A percentile compares a stretch with the other conserved stretches of the same genome.
phyloP scores from a whole-genome alignment of 2,888 invertebrate species.

The Pyrrhia umbra region DNA sequence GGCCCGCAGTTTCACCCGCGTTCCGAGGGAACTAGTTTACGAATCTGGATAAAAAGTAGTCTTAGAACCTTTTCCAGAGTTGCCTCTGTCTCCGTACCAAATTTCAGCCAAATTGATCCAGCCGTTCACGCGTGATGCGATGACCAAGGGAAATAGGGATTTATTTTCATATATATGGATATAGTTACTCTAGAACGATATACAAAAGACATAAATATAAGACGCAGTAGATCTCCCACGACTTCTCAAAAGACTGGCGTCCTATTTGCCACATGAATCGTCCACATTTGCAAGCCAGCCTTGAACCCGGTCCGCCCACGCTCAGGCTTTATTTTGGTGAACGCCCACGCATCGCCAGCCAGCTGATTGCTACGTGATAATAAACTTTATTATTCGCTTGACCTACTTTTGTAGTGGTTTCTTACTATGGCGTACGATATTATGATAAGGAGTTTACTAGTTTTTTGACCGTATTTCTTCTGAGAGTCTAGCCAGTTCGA shows the following conservation, averaged over 20 bases:
- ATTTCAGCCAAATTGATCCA: too few species aligned
- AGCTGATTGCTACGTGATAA: constrained; percentile 64
- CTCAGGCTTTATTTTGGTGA: constrained; percentile 61
- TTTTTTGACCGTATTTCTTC: background rate
- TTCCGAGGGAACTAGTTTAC: too few species aligned
- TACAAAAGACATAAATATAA: too few species aligned
- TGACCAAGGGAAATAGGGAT: too few species aligned
- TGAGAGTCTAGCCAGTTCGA: background rate
- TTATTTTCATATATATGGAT: too few species aligned
- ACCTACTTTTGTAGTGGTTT: constrained; percentile 50
- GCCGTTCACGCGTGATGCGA: too few species aligned
- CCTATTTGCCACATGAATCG: background rate
- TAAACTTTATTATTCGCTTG: constrained; percentile 62
- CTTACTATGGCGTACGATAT: constrained; percentile 28
- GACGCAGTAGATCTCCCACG: background rate
- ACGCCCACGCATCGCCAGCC: constrained; percentile 58
- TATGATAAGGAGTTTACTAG: constrained; percentile 9
- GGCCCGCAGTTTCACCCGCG: too few species aligned
- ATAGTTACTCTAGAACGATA: too few species aligned
- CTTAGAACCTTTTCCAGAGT: too few species aligned
- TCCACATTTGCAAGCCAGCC: constrained; percentile 40
- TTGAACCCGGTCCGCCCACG: constrained; percentile 64
- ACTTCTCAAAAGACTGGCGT: constrained; percentile 9
- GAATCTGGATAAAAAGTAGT: too few species aligned
- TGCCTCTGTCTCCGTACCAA: too few species aligned